Conservation (phyloP, 1,140 invertebrate genomes). For the Aporrectodea caliginosa region DNA sequence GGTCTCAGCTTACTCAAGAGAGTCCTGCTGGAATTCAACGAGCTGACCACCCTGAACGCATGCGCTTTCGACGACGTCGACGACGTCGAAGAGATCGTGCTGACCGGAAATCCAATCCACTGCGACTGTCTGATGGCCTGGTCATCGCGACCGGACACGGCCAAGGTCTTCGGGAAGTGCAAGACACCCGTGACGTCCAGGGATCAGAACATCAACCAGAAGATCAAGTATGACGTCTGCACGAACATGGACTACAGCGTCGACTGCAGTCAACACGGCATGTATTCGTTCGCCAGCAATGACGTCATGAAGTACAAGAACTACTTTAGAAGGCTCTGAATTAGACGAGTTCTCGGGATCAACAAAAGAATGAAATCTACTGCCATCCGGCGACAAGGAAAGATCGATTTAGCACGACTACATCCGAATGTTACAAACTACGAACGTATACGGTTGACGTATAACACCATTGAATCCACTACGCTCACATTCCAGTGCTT, state of each 20-base stretch:
- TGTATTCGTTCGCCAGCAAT: background rate
- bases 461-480: too few relatives aligned
- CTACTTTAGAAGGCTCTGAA: too few relatives aligned
- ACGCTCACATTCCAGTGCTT: too few relatives aligned
- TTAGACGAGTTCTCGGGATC: too few relatives aligned
- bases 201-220: slow-evolving; percentile 4
- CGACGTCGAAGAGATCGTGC: background rate
- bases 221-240: slow-evolving; percentile 20
- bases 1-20: background rate
- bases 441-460: too few relatives aligned
- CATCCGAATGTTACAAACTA: too few relatives aligned
- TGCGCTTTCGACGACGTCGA: slow-evolving; percentile 26
- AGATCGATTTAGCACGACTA: too few relatives aligned
- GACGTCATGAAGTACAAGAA: slow-evolving; percentile 2
- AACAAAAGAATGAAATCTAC: too few relatives aligned
- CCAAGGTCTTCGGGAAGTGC: slow-evolving; percentile 15
- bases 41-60: slow-evolving; percentile 20
- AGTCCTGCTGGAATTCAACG: slow-evolving; percentile 24
- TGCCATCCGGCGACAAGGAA: too few relatives aligned
- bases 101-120: slow-evolving; percentile 25
- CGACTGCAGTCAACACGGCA: background rate
- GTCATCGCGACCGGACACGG: slow-evolving; percentile 1
- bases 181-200: background rate
- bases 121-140: slow-evolving; percentile 26
- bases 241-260: background rate